Conservation (phyloP, 1,140 invertebrate species). For the Ips nitidus region DNA sequence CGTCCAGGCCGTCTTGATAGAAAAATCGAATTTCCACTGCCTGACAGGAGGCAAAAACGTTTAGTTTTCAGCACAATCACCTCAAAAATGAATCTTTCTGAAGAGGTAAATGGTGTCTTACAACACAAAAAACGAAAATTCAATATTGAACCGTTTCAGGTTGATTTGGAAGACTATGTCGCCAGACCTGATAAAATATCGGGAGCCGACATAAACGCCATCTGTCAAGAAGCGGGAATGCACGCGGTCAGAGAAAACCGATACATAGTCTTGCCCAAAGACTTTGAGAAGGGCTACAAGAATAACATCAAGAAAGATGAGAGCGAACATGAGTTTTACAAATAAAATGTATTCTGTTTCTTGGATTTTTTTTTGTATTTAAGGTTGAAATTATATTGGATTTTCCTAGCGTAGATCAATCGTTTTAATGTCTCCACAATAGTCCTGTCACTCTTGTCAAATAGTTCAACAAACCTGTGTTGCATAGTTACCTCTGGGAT, state of each 20-base stretch:
- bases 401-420: not conserved
- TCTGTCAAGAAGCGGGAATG: constrained; percentile 96
- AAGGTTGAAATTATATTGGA: not conserved
- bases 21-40: constrained; percentile 99
- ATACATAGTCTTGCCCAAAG: constrained; percentile 97
- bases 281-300: constrained; percentile 99
- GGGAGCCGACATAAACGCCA: constrained; percentile 99
- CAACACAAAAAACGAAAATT: not conserved
- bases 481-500: not conserved
- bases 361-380: not conserved
- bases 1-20: constrained; percentile 96
- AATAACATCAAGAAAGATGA: constrained; percentile 99
- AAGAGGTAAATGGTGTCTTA: constrained; percentile 64
- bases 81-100: constrained; percentile 98
- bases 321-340: constrained; percentile 99
- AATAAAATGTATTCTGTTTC: constrained; percentile 64
- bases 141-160: constrained; percentile 50
- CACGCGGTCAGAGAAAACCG: constrained; percentile 98
- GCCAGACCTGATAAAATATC: constrained; percentile 97
- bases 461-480: not conserved
- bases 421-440: no score
- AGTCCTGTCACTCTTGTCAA: not conserved
- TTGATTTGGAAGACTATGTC: constrained; percentile 98
- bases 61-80: constrained; percentile 98
- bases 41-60: constrained; percentile 96